These are phyloP conservation scores for Callimorpha dominula DNA, from an alignment of 2,888 invertebrate species.

Conservation along the genomic window DNA sequence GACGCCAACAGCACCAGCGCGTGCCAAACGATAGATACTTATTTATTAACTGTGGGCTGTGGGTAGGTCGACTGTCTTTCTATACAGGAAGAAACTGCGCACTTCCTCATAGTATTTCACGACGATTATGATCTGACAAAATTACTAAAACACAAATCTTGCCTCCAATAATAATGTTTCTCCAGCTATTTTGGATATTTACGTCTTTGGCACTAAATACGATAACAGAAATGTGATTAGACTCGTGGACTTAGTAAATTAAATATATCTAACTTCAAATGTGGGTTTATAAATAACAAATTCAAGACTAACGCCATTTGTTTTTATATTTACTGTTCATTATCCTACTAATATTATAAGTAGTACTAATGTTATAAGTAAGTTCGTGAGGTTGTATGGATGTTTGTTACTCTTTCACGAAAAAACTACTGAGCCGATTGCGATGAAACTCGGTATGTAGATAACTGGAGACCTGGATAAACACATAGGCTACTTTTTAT, in stretches of 20 bases:
- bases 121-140: conserved; percentile 57
- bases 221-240: conserved; percentile 51
- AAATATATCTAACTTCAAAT: conserved; percentile 47
- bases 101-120: conserved; percentile 70
- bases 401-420: too few relatives aligned
- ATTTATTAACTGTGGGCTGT: conserved; percentile 40
- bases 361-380: too few relatives aligned
- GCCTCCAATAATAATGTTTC: conserved; percentile 60
- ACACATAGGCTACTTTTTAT: too few relatives aligned
- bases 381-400: too few relatives aligned
- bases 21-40: conserved; percentile 68
- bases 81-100: conserved; percentile 72
- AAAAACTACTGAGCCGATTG: too few relatives aligned
- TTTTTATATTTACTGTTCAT: conserved; percentile 19
- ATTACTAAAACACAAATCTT: conserved; percentile 65
- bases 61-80: conserved; percentile 44
- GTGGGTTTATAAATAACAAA: conserved; percentile 32
- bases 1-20: conserved; percentile 67
- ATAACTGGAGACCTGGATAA: too few relatives aligned
- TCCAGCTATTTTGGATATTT: conserved; percentile 77
- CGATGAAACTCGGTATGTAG: too few relatives aligned
- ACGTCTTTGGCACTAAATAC: conserved; percentile 76
- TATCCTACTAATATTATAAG: neutral
- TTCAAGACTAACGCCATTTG: conserved; percentile 13
- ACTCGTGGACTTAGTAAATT: conserved; percentile 58